Percentiles rank a stretch among this genome's conserved stretches.
These are phyloP conservation scores for Drosophila baimaii DNA, from an alignment of 1,140 invertebrate genomes.

Conservation along the genomic window DNA sequence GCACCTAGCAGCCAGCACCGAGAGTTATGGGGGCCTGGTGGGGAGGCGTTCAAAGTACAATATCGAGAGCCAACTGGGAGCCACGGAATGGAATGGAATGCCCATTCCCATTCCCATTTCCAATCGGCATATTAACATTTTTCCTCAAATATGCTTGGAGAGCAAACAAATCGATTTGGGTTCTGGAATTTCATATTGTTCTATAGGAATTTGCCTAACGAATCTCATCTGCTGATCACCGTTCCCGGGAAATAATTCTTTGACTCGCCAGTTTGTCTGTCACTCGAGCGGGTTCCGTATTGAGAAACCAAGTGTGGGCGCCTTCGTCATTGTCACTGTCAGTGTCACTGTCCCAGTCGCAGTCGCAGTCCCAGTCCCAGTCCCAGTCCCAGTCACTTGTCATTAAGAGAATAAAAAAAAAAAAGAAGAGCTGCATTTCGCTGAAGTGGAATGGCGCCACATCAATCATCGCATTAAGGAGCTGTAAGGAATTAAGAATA, in stretches of 20 bases:
- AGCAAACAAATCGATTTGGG: slow-evolving; percentile 56
- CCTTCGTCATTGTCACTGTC: slow-evolving; percentile 24
- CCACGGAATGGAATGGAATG: slow-evolving; percentile 46
- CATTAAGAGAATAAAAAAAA: slow-evolving; percentile 10
- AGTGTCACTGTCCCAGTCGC: slow-evolving; percentile 21
- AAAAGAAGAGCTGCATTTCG: slow-evolving; percentile 18
- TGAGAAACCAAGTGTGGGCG: slow-evolving; percentile 8
- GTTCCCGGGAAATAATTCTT: slow-evolving; percentile 6
- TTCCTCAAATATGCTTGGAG: slow-evolving; percentile 19
- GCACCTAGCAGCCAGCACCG: neutral
- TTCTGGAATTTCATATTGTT: slow-evolving; percentile 41
- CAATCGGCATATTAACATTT: slow-evolving; percentile 20
- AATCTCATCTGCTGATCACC: neutral
- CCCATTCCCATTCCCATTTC: slow-evolving; percentile 22
- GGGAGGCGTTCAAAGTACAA: slow-evolving; percentile 61
- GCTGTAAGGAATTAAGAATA: slow-evolving; percentile 47
- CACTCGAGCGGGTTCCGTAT: slow-evolving; percentile 9
- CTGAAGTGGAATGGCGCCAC: slow-evolving; percentile 65
- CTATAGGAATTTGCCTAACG: slow-evolving; percentile 48
- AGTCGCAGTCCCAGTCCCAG: slow-evolving; percentile 14
- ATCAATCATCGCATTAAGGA: slow-evolving; percentile 75
- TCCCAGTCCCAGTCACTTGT: slow-evolving; percentile 16
- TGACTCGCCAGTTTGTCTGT: slow-evolving; percentile 21
- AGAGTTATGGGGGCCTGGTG: slow-evolving; percentile 34
- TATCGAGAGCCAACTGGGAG: slow-evolving; percentile 33